Evolutionary conservation across 2,113 vertebrate species (phyloP).

Genomic region (Pygoscelis adeliae): DNA sequence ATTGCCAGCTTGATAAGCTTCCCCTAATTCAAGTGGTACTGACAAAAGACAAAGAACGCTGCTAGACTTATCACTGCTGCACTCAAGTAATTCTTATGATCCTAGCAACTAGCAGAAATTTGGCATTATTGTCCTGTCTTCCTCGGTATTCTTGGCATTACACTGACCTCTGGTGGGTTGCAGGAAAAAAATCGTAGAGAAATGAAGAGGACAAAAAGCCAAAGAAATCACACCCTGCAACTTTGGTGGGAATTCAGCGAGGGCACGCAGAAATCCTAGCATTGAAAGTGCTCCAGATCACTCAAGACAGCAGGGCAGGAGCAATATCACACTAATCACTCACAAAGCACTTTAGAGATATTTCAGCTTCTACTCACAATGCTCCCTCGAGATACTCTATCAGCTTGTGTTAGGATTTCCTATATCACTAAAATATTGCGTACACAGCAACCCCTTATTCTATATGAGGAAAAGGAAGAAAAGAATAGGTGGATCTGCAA

Average conservation of each 20-base stretch:
- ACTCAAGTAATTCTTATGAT: background rate
- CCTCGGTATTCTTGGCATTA: background rate
- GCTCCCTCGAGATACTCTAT: background rate
- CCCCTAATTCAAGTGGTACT: background rate
- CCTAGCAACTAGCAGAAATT: background rate
- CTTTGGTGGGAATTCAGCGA: background rate
- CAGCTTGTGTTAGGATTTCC: background rate
- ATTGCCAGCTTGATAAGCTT: background rate
- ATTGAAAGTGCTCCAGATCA: background rate
- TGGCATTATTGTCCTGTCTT: background rate
- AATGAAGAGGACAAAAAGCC: background rate
- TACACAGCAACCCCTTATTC: background rate
- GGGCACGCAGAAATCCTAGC: background rate
- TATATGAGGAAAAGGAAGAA: background rate
- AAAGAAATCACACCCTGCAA: background rate
- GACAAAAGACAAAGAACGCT: background rate
- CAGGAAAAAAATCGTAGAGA: background rate
- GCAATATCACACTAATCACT: background rate
- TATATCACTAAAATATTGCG: background rate
- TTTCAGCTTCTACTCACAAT: background rate
- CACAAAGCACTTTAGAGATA: background rate
- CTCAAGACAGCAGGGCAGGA: background rate
- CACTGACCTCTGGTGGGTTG: constrained; percentile 55
- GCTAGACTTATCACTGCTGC: background rate
- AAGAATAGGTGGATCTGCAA: background rate